Percentiles rank a stretch among this genome's conserved stretches.
phyloP scores from a whole-genome alignment of 2,888 invertebrate species.

The Pyrocoelia pectoralis region DNA sequence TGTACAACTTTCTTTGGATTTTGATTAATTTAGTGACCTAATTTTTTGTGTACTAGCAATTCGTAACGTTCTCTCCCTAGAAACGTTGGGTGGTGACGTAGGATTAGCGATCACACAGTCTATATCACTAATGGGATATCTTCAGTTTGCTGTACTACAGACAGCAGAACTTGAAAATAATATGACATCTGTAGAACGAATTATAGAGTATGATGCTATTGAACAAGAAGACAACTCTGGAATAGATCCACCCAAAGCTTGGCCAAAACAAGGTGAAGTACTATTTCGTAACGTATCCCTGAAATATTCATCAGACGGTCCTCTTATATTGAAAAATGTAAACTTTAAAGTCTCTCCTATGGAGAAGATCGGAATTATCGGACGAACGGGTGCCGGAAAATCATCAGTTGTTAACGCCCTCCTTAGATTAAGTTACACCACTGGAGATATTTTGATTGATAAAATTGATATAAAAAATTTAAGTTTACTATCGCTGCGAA shows the following conservation, averaged over 20 bases:
- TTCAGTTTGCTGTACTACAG: slow-evolving; percentile 83
- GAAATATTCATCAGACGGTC: slow-evolving; percentile 75
- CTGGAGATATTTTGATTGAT: slow-evolving; percentile 69
- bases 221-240: slow-evolving; percentile 56
- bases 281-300: slow-evolving; percentile 74
- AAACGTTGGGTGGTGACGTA: slow-evolving; percentile 55
- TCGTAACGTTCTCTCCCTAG: too few species aligned
- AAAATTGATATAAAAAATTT: slow-evolving; percentile 65
- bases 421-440: slow-evolving; percentile 69
- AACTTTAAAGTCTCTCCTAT: slow-evolving; percentile 72
- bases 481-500: slow-evolving; percentile 62
- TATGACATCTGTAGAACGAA: slow-evolving; percentile 91
- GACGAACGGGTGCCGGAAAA: slow-evolving; percentile 84
- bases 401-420: slow-evolving; percentile 74
- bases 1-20: too few species aligned
- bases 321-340: slow-evolving; percentile 78
- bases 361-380: slow-evolving; percentile 83
- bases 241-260: slow-evolving; percentile 71
- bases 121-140: slow-evolving; percentile 63
- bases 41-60: too few species aligned
- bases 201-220: slow-evolving; percentile 57
- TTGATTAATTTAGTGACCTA: too few species aligned
- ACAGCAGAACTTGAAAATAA: slow-evolving; percentile 67
- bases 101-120: slow-evolving; percentile 57
- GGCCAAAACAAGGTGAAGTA: slow-evolving; percentile 77